Evolutionary conservation across 2,888 invertebrate species (phyloP).

Genomic region (Lasioglossum zephyrum): DNA sequence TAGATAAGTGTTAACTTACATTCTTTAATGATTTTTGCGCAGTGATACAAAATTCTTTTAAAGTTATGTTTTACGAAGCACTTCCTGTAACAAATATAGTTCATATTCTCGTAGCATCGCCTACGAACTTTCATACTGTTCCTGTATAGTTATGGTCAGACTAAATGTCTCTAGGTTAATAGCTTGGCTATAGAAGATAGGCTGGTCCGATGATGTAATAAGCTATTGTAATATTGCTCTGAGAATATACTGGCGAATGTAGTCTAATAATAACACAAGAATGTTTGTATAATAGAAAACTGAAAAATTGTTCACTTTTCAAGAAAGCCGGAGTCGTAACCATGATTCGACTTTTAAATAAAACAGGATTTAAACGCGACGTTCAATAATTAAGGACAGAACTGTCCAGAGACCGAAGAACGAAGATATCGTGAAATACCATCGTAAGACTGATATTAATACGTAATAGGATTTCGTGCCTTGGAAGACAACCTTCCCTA

Average conservation of each 20-base stretch:
- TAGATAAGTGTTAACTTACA: too few relatives aligned
- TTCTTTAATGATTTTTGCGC: too few relatives aligned
- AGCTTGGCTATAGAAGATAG: slow-evolving; percentile 42
- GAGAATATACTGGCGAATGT: not conserved
- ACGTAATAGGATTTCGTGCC: slow-evolving; percentile 55
- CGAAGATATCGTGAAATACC: slow-evolving; percentile 30
- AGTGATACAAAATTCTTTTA: too few relatives aligned
- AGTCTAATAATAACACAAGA: not conserved
- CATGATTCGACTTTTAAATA: not conserved
- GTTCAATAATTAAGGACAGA: not conserved
- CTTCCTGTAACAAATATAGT: not conserved
- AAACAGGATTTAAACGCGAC: not conserved
- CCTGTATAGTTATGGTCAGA: slow-evolving; percentile 25
- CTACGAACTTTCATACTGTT: slow-evolving; percentile 30
- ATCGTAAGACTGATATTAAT: slow-evolving; percentile 45
- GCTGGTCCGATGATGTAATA: slow-evolving; percentile 37
- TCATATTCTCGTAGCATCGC: not conserved
- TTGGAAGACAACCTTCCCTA: slow-evolving; percentile 31
- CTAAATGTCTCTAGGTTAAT: slow-evolving; percentile 65
- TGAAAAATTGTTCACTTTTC: not conserved
- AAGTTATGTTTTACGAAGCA: not conserved
- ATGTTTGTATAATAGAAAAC: not conserved
- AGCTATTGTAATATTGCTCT: slow-evolving; percentile 8
- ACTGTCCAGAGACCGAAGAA: not conserved
- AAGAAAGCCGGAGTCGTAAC: not conserved